A percentile compares a stretch with the other conserved stretches of the same genome.
Evolutionary conservation across 2,113 vertebrate species (phyloP).

Genomic region (Pedetes capensis): DNA sequence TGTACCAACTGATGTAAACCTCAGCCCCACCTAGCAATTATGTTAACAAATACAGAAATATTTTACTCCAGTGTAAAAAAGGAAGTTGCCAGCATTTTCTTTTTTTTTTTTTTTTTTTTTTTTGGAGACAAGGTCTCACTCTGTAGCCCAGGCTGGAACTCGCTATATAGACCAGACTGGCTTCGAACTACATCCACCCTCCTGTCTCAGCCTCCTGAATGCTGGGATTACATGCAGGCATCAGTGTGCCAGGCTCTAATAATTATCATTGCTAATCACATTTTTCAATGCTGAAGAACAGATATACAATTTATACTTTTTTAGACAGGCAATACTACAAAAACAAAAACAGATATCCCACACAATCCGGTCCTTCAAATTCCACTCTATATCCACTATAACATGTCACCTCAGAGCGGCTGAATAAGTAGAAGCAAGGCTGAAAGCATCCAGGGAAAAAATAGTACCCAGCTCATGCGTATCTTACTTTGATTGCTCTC

Average conservation of each 20-base stretch:
- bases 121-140: no score
- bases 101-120: no score
- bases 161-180: no score
- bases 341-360: background rate
- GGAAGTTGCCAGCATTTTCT: no score
- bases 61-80: background rate
- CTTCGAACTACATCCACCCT: no score
- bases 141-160: no score
- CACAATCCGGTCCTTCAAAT: background rate
- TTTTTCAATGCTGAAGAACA: background rate
- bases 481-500: conserved; percentile 88
- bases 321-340: background rate
- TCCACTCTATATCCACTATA: background rate
- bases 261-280: background rate
- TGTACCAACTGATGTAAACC: no score
- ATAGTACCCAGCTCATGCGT: background rate
- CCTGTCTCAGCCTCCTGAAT: no score
- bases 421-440: background rate
- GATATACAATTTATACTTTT: background rate
- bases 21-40: no score
- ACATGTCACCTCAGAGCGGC: background rate
- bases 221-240: no score
- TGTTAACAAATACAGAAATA: background rate
- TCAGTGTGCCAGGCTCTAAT: no score
- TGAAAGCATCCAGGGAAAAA: background rate